A percentile compares a stretch with the other conserved stretches of the same genome.
Conservation (phyloP, 2,797 vertebrate species). For the Gouania willdenowi region DNA sequence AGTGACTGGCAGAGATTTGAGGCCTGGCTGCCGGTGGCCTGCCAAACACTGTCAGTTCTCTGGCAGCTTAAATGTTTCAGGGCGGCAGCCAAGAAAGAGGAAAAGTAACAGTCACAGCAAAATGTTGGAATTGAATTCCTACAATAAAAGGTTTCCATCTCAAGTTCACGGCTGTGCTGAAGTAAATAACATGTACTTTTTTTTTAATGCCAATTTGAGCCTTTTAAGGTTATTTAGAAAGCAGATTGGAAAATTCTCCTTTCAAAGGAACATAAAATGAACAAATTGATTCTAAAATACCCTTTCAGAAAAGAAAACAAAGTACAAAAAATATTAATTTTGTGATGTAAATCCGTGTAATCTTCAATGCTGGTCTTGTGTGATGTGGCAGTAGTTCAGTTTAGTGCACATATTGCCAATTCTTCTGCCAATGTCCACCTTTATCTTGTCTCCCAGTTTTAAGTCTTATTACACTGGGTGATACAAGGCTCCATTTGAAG, state of each 20-base stretch:
- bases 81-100: conserved; percentile 47
- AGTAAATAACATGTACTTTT: conserved; percentile 35
- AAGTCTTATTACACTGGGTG: no score
- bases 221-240: conserved; percentile 34
- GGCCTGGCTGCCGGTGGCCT: conserved; percentile 45
- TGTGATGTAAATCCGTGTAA: conserved; percentile 1
- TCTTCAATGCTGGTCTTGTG: conserved; percentile 3
- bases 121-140: conserved; percentile 41
- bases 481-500: no score
- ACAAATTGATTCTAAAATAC: conserved; percentile 3
- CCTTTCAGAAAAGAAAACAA: background rate
- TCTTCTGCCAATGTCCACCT: conserved; percentile 57
- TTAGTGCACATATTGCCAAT: conserved; percentile 15
- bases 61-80: conserved; percentile 63
- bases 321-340: background rate
- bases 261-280: conserved; percentile 8
- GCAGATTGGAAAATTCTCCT: conserved; percentile 14
- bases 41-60: conserved; percentile 63
- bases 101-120: conserved; percentile 48
- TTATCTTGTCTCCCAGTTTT: conserved; percentile 47
- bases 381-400: conserved; percentile 33
- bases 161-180: conserved; percentile 2
- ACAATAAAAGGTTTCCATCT: conserved; percentile 54
- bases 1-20: conserved; percentile 47
- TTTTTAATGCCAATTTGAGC: conserved; percentile 35